Evolutionary conservation across 1,140 invertebrate genomes (phyloP), one percentile per base, ranked within the genome.

Genomic region (Catajapyx aquilonaris): DNA sequence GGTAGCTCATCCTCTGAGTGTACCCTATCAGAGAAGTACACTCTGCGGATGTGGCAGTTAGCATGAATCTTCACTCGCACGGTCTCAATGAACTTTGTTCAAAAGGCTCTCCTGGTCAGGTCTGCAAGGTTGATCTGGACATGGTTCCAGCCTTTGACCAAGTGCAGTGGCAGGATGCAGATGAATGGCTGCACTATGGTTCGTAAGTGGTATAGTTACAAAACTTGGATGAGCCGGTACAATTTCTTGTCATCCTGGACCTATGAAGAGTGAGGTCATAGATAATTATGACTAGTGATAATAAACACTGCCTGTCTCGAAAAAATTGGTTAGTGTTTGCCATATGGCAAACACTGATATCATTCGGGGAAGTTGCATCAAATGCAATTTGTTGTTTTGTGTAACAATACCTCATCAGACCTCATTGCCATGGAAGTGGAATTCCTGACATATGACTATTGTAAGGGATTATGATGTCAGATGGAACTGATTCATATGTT

Each of bases 101-200:
- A 71, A 52, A 74, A 73, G 16, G 70, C 70, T 46, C 69, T 54
- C 44, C 66, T 53, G 30, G 66, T 69, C 49, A 74, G 75, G 52
- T 73, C 70, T 42, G 64, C 61, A 43, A 73, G 54, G 52, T 73
- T 73, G 67, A 71, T 52, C 71, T 75, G 23, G 68, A 72, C 49
- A 22, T 61, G 62, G 54, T 73, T 73, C 70, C 70, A 73, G 11
- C 70, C 71, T 43, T 73, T 68, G 50, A 75, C 70, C 44, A 73
- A 47, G 45, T 69, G 56, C 55, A 73, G 61, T 18, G 71, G 70
- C 71, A 73, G 74, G 20, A 71, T 74, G 54, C 71, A 75, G 35
- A 72, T 72, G 50, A 73, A 75, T 31, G 71, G 70, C 48, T 71
- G 69, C 5, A 73, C 68, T 43, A 69, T 51, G 21, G 71, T 74